Percentiles rank a stretch among this genome's conserved stretches.
Evolutionary conservation across 1,140 invertebrate genomes (phyloP).

Genomic region (Ceratina japonica): DNA sequence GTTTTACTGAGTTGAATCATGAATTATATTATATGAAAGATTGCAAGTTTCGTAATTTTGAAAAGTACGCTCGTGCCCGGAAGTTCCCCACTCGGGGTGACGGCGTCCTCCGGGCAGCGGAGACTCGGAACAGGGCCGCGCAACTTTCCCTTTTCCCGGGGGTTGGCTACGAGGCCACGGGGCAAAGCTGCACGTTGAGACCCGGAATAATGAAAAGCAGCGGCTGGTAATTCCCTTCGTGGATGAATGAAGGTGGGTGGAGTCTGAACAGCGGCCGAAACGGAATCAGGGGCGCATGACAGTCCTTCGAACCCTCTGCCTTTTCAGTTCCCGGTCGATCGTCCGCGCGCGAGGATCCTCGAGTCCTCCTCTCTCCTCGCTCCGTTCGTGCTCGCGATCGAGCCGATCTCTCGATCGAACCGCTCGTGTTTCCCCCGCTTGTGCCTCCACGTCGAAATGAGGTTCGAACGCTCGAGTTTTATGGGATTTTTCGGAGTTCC

Average conservation of each 20-base stretch:
- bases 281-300: slow-evolving; percentile 63
- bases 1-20: no score
- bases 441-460: background rate
- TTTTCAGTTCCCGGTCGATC: slow-evolving; percentile 65
- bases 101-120: background rate
- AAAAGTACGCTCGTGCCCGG: no score
- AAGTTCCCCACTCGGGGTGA: no score
- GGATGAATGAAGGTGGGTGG: slow-evolving; percentile 62
- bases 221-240: slow-evolving; percentile 49
- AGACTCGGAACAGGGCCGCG: slow-evolving; percentile 9
- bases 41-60: no score
- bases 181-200: slow-evolving; percentile 39
- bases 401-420: background rate
- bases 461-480: background rate
- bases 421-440: background rate
- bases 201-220: slow-evolving; percentile 43
- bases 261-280: slow-evolving; percentile 59
- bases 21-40: no score
- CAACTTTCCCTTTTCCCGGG: slow-evolving; percentile 46
- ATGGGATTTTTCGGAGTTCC: slow-evolving; percentile 8
- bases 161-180: slow-evolving; percentile 7
- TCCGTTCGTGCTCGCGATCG: background rate
- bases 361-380: slow-evolving; percentile 4
- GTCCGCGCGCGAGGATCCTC: slow-evolving; percentile 54
- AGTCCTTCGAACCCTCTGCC: slow-evolving; percentile 49